phyloP scores from a whole-genome alignment of 2,888 invertebrate genomes.

The Omphaloscelis lunosa region DNA sequence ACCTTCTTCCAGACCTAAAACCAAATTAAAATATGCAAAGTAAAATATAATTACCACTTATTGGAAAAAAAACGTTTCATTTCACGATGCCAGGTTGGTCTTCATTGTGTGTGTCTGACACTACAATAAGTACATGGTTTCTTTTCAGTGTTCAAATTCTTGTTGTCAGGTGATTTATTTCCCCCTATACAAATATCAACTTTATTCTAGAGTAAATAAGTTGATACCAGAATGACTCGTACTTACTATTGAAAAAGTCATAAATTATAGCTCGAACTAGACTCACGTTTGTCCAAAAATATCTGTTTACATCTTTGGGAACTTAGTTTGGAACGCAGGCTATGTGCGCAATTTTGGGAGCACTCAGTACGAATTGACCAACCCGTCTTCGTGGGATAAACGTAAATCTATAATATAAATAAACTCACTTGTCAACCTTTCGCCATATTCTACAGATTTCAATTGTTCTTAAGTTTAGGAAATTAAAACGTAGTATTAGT shows the following conservation, averaged over 20 bases:
- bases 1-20: constrained; percentile 60
- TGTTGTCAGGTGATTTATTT: background rate
- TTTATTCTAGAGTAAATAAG: background rate
- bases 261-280: background rate
- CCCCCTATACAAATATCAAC: background rate
- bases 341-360: background rate
- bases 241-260: background rate
- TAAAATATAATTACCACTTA: background rate
- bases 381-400: background rate
- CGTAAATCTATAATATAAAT: constrained; percentile 7
- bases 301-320: background rate
- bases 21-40: background rate
- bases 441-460: constrained; percentile 72
- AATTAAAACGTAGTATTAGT: background rate
- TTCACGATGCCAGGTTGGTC: background rate
- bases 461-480: background rate
- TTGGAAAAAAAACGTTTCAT: background rate
- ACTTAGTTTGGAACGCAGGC: background rate
- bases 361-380: background rate
- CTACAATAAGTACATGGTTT: background rate
- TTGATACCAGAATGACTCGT: background rate
- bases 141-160: background rate
- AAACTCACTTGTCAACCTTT: constrained; percentile 73
- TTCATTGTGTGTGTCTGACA: background rate
- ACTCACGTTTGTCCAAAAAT: background rate